Evolutionary conservation across 53 echinoderm and acorn worm species (phyloP).

Genomic region (Glandiceps talaboti): DNA sequence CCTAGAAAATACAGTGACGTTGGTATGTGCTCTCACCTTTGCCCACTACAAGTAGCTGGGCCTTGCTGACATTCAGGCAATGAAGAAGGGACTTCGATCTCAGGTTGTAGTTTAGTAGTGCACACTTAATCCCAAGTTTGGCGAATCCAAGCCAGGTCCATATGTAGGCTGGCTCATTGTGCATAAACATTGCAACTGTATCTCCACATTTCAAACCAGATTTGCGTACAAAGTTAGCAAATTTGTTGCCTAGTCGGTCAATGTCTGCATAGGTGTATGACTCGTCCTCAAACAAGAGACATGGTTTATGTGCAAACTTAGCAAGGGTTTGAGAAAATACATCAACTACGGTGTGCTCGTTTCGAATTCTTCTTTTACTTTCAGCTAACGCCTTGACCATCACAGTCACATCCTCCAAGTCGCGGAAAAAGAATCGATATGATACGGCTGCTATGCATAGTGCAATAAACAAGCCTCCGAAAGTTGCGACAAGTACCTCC

Average conservation of each 20-base stretch:
- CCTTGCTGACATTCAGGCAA: constrained; percentile 42
- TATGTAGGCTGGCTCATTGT: constrained; percentile 43
- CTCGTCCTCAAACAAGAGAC: constrained; percentile 35
- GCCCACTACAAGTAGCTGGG: constrained; percentile 41
- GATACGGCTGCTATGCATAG: neutral
- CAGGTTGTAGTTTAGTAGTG: constrained; percentile 53
- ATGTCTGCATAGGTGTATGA: constrained; percentile 32
- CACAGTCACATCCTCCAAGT: constrained; percentile 4
- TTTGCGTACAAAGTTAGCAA: constrained; percentile 38
- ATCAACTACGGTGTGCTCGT: constrained; percentile 21
- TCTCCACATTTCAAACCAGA: constrained; percentile 27
- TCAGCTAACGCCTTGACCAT: neutral
- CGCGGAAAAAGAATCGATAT: constrained; percentile 10
- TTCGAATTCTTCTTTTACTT: neutral
- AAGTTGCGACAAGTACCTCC: neutral
- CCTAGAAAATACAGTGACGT: too few relatives aligned
- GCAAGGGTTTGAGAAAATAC: constrained; percentile 17
- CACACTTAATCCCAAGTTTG: constrained; percentile 39
- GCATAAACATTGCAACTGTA: constrained; percentile 37
- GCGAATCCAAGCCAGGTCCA: constrained; percentile 42
- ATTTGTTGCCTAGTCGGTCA: constrained; percentile 27
- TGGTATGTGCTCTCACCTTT: too few relatives aligned
- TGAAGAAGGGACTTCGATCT: constrained; percentile 43
- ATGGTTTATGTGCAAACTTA: constrained; percentile 35
- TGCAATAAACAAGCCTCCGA: neutral